Evolutionary conservation across 2,888 invertebrate genomes (phyloP), one percentile per base, ranked within the genome.

Genomic region (Cartodere bifasciata): DNA sequence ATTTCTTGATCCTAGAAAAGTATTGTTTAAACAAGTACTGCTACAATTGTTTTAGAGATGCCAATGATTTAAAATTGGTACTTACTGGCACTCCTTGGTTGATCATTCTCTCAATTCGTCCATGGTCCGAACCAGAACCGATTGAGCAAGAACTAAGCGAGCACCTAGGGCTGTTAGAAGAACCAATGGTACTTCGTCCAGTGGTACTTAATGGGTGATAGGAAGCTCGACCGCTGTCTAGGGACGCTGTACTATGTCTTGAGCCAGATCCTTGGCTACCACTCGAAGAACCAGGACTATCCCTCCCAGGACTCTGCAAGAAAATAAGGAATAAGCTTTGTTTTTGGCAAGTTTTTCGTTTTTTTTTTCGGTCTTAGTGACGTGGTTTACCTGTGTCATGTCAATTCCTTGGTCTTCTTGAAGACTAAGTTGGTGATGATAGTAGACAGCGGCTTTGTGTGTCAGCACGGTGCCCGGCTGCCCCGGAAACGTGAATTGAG

Each of bases 171-270:
- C 70, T 69, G 40, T 70, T 63, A 56, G 72, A 55, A 38, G 67
- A 56, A 50, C 68, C 59, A 34, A 60, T 58, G 24, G 60, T 62
- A 50, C 57, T 63, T 40, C 56, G 48, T 9, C 60, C 59, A 39
- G 49, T 62, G 39, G 52, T 53, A 57, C 69, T 66, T 58, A 66
- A 53, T 38, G 70, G 67, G 50, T 70, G 67, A 56, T 84, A 81
- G 7, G 88, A 88, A 16, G 90, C 90, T 39, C 90, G 68, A n/a
- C 91, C 91, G 45, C 86, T 86, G 64, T 91, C 91, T 49, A 91
- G 63, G 12, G 81, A 82, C 13, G 88, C 86, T 1, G 88, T 88
- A 39, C 87, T 87, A 58, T 91, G 87, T 24, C 91, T 69, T 11
- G 87, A 87, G 13, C 85, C 84, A 2, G 84, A 85, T 22, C 87